Percentiles rank a stretch among this genome's conserved stretches.
Conservation (phyloP, 2,888 invertebrate species). For the Pseudanteris insignis region DNA sequence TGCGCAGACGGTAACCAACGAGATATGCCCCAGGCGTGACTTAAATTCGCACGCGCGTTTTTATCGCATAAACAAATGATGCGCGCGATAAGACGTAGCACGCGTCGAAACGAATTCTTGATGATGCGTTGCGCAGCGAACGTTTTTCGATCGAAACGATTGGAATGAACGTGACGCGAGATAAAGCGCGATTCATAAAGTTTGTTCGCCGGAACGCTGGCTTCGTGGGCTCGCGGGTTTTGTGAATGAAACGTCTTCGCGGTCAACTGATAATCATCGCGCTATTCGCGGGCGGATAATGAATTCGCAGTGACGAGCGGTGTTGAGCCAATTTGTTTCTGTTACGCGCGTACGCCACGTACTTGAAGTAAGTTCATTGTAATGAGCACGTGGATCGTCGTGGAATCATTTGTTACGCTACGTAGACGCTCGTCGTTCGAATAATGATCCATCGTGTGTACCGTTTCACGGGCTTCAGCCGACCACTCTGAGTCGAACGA, state of each 20-base stretch:
- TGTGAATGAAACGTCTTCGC: slow-evolving; percentile 36
- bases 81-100: no score
- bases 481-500: background rate
- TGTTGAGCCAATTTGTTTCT: slow-evolving; percentile 29
- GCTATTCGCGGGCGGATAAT: slow-evolving; percentile 22
- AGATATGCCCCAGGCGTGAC: no score
- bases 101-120: no score
- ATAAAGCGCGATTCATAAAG: slow-evolving; percentile 27
- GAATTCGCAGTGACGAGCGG: slow-evolving; percentile 27
- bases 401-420: slow-evolving; percentile 40
- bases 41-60: no score
- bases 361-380: slow-evolving; percentile 22
- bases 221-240: slow-evolving; percentile 5
- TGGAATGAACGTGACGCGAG: no score
- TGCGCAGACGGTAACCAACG: slow-evolving; percentile 16
- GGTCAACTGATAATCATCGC: slow-evolving; percentile 32
- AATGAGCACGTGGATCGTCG: slow-evolving; percentile 35
- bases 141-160: no score
- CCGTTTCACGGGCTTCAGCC: slow-evolving; percentile 17
- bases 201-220: slow-evolving; percentile 8
- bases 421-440: slow-evolving; percentile 20
- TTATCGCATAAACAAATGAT: no score
- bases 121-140: no score
- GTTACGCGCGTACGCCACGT: slow-evolving; percentile 29
- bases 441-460: slow-evolving; percentile 23